Base-by-base conservation (phyloP, 1,140 invertebrate species). In the Nasonia longicornis region DNA sequence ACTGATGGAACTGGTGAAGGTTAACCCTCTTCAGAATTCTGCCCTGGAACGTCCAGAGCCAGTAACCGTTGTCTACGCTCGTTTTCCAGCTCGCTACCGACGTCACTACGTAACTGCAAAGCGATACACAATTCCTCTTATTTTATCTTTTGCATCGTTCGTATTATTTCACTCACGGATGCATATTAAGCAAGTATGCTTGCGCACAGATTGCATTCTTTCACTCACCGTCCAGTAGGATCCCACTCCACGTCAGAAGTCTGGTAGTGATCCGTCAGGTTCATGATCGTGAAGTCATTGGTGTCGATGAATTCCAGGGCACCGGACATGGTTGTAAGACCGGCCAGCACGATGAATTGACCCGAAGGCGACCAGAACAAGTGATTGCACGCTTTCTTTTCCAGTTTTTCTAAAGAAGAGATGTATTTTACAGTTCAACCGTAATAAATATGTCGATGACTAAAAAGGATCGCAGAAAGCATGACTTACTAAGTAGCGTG, bases 161-260 rank as follows among this genome's bases (percentile, higher is more conserved):
- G 10, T 8, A 8, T 42, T 42, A 7, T 10, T 42, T 42, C 38
- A 42, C 38, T 42, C 38, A 42, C 38, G 6, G 38, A 11, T 42
- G 38, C 8, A 7, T 42, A 4, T 10, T 42, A 42, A 42, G 8
- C 10, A 42, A 8, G 1, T 42, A 20, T n/a, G 3, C 22, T 12
- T 67, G 63, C n/a, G 10, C n/a, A 64, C n/a, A n/a, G 16, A 22
- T 6, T 10, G 20, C n/a, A 66, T 11, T 6, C 3, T n/a, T 10
- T 10, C 26, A 79, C 12, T 81, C 85, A 90, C 86, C 98, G 93
- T 22, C 98, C 98, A 42, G 98, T 99, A 8, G 98, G 98, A 92
- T 99, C 99, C 99, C 99, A 99, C 90, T 99, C 98, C 3, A 99
- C 96, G 87, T 99, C 97, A 0, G 97, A 98, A 85, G 96, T 95